Evolutionary conservation across 2,797 vertebrate genomes (phyloP), one percentile per base, ranked within the genome.

Genomic region (Gorsachius magnificus): DNA sequence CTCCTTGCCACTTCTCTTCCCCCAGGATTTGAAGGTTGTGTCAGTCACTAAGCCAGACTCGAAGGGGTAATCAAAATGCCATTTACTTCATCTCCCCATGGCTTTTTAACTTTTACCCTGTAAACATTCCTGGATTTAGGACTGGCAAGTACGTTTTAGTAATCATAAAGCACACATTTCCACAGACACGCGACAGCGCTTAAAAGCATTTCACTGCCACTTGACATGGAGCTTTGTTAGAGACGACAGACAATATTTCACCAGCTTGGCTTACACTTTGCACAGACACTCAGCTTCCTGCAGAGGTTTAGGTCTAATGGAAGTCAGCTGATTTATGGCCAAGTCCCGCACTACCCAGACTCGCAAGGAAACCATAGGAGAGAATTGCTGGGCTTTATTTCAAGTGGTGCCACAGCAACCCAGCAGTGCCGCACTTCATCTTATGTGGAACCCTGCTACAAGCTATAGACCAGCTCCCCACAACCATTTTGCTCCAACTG

Each of bases 41-140:
- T 81, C 48, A 71, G 87, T 77, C 89, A 93, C 26, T 50, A 63
- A 92, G 36, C 29, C 82, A 61, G 28, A 63, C 19, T 51, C 5
- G 0, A n/a, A 71, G 31, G 17, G n/a, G 31, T 65, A 86, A 96
- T 93, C 83, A 90, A 94, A 88, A 90, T 76, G 60, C 51, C 21
- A 20, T 80, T 76, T 76, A 74, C n/a, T 79, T 87, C 43, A 83
- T 78, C 80, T 91, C 51, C 36, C 35, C 36, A 25, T 29, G 46
- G 72, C 82, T 89, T 84, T 89, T 96, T 72, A 93, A 95, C 89
- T 93, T 86, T 80, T 75, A 90, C 19, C 46, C 57, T 85, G 54
- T 82, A 96, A 92, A 66, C 61, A 74, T 26, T 89, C 94, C 53
- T 91, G 50, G 54, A 93, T 87, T 96, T 95, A 95, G 65, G 93